Conservation (phyloP, 2,888 invertebrate species). For the Philereme vetulata region DNA sequence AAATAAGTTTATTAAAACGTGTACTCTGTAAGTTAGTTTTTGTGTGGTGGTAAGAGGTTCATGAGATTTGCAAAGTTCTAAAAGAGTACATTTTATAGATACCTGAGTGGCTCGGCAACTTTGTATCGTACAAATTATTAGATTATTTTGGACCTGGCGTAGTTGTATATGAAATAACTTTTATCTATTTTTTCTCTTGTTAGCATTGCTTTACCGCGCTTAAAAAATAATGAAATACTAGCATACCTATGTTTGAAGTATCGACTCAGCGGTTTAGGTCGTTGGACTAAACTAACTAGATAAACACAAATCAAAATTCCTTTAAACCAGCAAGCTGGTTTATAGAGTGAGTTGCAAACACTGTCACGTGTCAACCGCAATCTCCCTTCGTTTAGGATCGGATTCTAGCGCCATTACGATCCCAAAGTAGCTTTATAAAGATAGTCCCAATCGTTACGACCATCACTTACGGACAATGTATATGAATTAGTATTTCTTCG, state of each 20-base stretch:
- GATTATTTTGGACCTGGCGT: no score
- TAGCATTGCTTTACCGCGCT: no score
- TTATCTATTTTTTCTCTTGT: no score
- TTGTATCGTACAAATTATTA: not conserved
- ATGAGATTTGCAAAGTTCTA: not conserved
- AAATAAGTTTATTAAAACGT: no score
- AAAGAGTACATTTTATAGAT: not conserved
- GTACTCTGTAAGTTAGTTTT: no score
- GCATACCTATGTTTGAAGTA: not conserved
- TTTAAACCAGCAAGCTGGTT: constrained; percentile 1
- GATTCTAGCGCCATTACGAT: constrained; percentile 49
- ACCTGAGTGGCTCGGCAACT: not conserved
- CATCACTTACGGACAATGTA: constrained; percentile 40
- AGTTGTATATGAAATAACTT: no score
- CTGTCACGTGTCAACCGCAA: constrained; percentile 47
- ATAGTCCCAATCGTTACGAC: constrained; percentile 35
- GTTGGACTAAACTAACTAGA: not conserved
- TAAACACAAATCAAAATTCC: not conserved
- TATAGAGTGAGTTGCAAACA: constrained; percentile 36
- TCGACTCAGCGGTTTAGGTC: not conserved
- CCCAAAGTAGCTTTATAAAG: constrained; percentile 38
- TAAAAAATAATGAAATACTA: no score
- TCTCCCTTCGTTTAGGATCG: constrained; percentile 41
- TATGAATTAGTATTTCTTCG: not conserved
- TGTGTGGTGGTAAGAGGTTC: not conserved